Evolutionary conservation across 2,797 vertebrate species (phyloP), one percentile per base, ranked within the genome.

Genomic region (Limnodromus scolopaceus): DNA sequence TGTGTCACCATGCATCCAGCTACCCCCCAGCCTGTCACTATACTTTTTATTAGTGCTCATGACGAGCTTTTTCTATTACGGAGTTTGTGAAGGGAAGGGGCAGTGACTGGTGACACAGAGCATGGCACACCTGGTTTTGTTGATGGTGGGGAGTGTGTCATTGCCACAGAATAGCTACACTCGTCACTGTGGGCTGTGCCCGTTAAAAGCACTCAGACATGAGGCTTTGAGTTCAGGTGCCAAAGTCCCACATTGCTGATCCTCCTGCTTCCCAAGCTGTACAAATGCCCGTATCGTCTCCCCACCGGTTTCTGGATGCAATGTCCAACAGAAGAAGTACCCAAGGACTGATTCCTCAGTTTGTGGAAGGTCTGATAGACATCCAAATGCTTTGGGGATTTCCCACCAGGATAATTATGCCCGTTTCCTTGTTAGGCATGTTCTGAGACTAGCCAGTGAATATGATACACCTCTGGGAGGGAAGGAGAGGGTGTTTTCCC

Each of bases 11-110:
- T 68, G 72, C 69, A 68, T 71, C 36, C 25, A 41, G 39, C 68
- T 41, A 16, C 30, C 6, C 13, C 38, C 16, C 13, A 58, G 58
- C 13, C 54, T 77, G 36, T 36, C 30, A 5, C 51, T 70, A 32
- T 16, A 18, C 24, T 36, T 92, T 80, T 51, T 65, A 23, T 71
- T 23, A 20, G 38, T 36, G 27, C 24, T 70, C 4, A 22, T 39
- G 45, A 64, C 0, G 0, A 87, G 30, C 12, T 61, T 79, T 61
- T 61, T 8, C 22, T 86, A 0, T 61, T 45, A 17, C 10, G 13
- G 55, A 53, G 11, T 65, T 54, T 65, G 65, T 34, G 65, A 78
- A 18, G 16, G 18, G 34, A 11, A 58, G 0, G 3, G 51, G 46
- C 36, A 16, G 27, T 20, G 61, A 23, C 20, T 10, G 5, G 30